A percentile compares a stretch with the other conserved stretches of the same genome.
phyloP scores from a whole-genome alignment of 2,113 vertebrate genomes.

The Eupsittula cactorum region DNA sequence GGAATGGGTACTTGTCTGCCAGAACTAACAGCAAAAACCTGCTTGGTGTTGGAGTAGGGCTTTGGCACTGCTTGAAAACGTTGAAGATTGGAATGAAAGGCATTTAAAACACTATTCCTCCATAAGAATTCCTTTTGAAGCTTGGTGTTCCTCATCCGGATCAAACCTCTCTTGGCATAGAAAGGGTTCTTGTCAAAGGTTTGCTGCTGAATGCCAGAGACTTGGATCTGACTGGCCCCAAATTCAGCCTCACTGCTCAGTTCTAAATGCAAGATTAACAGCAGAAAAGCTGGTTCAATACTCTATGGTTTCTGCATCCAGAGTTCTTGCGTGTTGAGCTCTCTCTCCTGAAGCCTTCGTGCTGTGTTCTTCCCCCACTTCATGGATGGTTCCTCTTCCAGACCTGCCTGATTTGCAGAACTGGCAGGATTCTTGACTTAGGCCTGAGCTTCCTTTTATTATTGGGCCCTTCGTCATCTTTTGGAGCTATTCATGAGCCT shows the following conservation, averaged over 20 bases:
- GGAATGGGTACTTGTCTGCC: neutral
- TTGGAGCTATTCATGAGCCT: neutral
- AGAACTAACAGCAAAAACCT: neutral
- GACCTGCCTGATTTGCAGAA: neutral
- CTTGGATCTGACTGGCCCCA: neutral
- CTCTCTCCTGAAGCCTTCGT: neutral
- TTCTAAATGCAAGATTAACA: neutral
- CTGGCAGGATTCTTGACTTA: neutral
- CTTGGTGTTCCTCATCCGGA: rapidly evolving
- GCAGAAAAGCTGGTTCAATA: neutral
- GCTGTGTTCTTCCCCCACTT: neutral
- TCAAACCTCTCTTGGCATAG: neutral
- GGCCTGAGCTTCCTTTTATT: neutral
- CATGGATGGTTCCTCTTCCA: rapidly evolving
- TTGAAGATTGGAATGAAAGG: neutral
- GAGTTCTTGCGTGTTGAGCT: neutral
- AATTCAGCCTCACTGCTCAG: neutral
- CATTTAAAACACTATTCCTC: rapidly evolving
- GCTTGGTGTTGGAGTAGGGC: neutral
- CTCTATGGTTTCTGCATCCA: neutral
- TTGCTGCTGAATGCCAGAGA: neutral
- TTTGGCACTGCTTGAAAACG: neutral
- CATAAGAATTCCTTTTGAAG: neutral
- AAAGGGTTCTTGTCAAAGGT: neutral
- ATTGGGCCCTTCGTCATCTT: neutral